Percentiles rank a stretch among this genome's conserved stretches.
Evolutionary conservation across 35 echinoderm and acorn worm genomes (phyloP).

Genomic region (Hemicentrotus pulcherrimus): DNA sequence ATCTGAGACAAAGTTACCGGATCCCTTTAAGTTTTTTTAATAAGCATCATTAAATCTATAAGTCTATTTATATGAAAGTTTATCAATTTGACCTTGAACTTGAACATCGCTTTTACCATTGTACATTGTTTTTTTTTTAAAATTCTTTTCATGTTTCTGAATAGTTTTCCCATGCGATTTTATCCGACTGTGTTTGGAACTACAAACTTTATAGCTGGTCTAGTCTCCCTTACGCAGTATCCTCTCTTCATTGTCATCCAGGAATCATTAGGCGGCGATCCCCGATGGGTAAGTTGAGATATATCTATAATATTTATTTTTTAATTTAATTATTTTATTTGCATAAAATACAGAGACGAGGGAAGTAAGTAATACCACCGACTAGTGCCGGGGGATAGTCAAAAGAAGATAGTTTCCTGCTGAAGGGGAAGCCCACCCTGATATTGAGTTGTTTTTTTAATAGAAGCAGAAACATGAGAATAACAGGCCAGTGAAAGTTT

Average conservation of each 20-base stretch:
- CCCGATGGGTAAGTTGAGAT: neutral
- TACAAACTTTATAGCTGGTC: neutral
- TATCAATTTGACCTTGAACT: no score
- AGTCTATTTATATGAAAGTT: no score
- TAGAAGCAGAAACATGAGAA: neutral
- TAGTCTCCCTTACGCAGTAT: neutral
- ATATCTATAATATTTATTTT: neutral
- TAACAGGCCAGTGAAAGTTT: neutral
- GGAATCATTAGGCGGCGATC: neutral
- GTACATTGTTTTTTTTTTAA: no score
- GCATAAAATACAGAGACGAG: neutral
- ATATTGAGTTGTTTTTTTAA: neutral
- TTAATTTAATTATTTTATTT: neutral
- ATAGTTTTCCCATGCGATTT: slow-evolving; percentile 27
- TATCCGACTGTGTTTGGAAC: slow-evolving; percentile 8
- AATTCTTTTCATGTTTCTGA: no score
- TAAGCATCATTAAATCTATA: no score
- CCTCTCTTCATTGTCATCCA: slow-evolving; percentile 35
- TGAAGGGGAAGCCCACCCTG: neutral
- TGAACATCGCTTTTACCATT: no score
- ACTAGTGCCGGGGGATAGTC: neutral
- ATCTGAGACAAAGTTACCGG: no score
- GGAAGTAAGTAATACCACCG: no score
- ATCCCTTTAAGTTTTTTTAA: no score
- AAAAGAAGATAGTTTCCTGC: neutral